Evolutionary conservation across 1,140 invertebrate genomes (phyloP).

Genomic region (Procambarus virginalis): DNA sequence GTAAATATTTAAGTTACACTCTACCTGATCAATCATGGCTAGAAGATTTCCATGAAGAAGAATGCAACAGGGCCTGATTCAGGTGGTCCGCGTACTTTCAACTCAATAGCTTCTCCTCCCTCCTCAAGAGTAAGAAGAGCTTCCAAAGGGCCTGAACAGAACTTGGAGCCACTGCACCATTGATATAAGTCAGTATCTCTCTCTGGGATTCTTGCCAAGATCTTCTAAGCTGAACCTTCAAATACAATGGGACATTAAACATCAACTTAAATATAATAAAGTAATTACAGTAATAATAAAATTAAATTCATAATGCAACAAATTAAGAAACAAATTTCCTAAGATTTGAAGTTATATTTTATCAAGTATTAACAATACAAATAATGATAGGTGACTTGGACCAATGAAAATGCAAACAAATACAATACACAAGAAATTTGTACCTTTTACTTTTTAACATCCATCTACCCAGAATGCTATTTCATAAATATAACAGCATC

Average conservation of each 20-base stretch:
- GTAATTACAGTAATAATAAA: no score
- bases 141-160: slow-evolving; percentile 83
- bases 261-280: no score
- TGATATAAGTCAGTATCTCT: slow-evolving; percentile 83
- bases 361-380: not conserved
- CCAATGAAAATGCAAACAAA: not conserved
- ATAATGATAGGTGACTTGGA: not conserved
- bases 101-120: slow-evolving; percentile 81
- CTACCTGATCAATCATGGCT: slow-evolving; percentile 81
- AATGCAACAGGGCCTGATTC: slow-evolving; percentile 79
- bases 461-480: not conserved
- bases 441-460: not conserved
- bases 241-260: not conserved
- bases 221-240: slow-evolving; percentile 80
- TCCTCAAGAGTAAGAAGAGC: slow-evolving; percentile 83
- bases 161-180: slow-evolving; percentile 87
- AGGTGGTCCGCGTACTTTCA: slow-evolving; percentile 84
- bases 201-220: slow-evolving; percentile 78
- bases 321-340: not conserved
- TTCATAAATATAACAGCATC: not conserved
- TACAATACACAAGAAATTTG: not conserved
- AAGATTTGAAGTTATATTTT: not conserved
- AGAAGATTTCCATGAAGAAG: slow-evolving; percentile 85
- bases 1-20: not conserved
- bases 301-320: no score